Evolutionary conservation across 2,888 invertebrate genomes (phyloP).

Genomic region (Meteorus colon): DNA sequence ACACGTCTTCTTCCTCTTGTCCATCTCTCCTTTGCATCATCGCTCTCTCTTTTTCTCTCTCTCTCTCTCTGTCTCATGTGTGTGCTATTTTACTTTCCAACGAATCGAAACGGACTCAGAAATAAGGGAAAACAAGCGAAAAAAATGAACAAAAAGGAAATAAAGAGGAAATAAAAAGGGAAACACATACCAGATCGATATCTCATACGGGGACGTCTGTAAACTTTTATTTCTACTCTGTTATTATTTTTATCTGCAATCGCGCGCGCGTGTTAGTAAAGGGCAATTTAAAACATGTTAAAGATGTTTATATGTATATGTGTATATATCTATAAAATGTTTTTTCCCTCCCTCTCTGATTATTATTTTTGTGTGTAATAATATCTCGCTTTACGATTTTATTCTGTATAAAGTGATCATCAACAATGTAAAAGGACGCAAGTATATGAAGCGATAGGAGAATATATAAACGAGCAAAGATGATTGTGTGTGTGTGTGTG

Average conservation of each 20-base stretch:
- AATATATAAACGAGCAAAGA: background rate
- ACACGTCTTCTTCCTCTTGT: conserved; percentile 31
- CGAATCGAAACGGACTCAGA: conserved; percentile 2
- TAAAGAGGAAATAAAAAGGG: background rate
- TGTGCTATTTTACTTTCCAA: conserved; percentile 39
- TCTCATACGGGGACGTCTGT: conserved; percentile 42
- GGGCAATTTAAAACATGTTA: conserved; percentile 44
- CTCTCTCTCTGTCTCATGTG: conserved; percentile 28
- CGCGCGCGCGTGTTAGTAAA: conserved; percentile 37
- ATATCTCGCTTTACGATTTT: conserved; percentile 46
- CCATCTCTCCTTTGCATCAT: conserved; percentile 24
- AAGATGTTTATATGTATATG: conserved; percentile 29
- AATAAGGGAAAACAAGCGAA: conserved; percentile 3
- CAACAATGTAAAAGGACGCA: conserved; percentile 44
- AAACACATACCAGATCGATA: conserved; percentile 47
- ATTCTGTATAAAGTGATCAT: conserved; percentile 53
- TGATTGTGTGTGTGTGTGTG: background rate
- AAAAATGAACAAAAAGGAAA: background rate
- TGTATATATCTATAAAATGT: background rate
- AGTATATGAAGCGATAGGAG: conserved; percentile 18
- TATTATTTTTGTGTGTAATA: conserved; percentile 20
- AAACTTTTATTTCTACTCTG: conserved; percentile 40
- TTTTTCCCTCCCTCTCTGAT: conserved; percentile 16
- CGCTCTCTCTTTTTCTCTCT: background rate
- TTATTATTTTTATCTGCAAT: conserved; percentile 44